Base-by-base conservation (phyloP, 2,888 invertebrate species). In the Crossocerus cetratus region DNA sequence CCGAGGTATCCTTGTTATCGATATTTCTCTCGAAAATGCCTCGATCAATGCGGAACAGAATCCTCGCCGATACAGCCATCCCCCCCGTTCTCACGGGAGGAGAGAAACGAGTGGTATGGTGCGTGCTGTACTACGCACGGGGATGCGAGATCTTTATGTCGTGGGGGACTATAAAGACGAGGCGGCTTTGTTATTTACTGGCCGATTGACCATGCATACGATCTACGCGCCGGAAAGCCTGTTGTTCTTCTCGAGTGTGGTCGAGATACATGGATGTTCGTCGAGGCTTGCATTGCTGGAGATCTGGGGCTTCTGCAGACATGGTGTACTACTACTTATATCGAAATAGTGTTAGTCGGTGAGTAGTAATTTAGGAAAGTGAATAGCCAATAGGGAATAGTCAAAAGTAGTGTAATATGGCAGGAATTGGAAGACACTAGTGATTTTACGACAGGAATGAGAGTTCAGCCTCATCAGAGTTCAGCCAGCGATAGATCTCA, bases 1-100 rank as follows among this genome's bases (percentile, higher is more conserved):
- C 14, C 13, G 4, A 49, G 49, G 4, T 42, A 69, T 32, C 60
- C 65, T 14, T 13, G 57, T 49, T 61, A 55, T 67, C 78, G 69
- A 78, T 76, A 74, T 77, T 72, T 82, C 74, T 76, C 71, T 77
- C 56, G 69, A 21, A 64, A 80, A 71, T 23, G 20, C 61, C 56
- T 74, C 65, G 72, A 72, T 77, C 80, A 43, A 64, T 22, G 65
- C 65, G 62, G 62, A 79, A 80, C 79, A 79, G 77, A 43, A 64
- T 22, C 60, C 65, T 56, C 59, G 74, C 74, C 80, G 80, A 69
- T 79, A 59, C 62, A 56, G 16, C 14, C 16, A 49, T 49, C 49
- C n/a, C 5, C 49, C 5, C 43, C 13, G 11, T 16, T 49, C 16
- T 49, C 49, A 49, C 49, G n/a, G 8, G 32, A 4, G 14, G 16